Conservation (phyloP, 2,113 vertebrate species). For the Numida meleagris region DNA sequence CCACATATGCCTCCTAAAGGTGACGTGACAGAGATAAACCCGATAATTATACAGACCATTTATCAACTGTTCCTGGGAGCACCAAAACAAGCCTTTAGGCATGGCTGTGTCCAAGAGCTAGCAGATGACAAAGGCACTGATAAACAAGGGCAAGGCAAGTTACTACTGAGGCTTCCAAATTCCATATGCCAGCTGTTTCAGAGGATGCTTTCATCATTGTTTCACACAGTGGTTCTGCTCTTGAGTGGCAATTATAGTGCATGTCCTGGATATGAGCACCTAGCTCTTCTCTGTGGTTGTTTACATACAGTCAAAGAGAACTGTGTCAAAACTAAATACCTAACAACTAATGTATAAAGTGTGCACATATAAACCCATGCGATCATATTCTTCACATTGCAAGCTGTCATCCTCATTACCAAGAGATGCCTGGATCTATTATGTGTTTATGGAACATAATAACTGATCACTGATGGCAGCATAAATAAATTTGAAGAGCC, state of each 20-base stretch:
- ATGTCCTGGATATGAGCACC: neutral
- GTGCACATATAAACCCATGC: neutral
- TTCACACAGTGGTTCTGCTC: neutral
- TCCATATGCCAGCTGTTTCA: neutral
- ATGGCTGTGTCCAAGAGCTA: neutral
- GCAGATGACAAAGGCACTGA: fast-evolving
- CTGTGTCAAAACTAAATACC: neutral
- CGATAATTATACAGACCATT: neutral
- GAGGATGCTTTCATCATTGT: neutral
- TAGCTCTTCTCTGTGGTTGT: neutral
- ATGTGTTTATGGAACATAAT: neutral
- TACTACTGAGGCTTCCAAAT: neutral
- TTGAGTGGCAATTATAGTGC: fast-evolving
- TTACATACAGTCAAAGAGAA: neutral
- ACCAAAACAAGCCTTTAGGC: neutral
- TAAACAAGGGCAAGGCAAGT: neutral
- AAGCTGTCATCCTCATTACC: neutral
- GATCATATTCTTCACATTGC: neutral
- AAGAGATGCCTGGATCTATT: neutral
- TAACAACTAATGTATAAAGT: neutral
- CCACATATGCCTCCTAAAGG: neutral
- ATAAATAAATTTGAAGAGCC: neutral
- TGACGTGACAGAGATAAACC: neutral
- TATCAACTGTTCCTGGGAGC: neutral
- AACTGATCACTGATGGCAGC: neutral